Percentiles rank a stretch among this genome's conserved stretches.
phyloP scores from a whole-genome alignment of 2,888 invertebrate genomes.

The Icerya purchasi region DNA sequence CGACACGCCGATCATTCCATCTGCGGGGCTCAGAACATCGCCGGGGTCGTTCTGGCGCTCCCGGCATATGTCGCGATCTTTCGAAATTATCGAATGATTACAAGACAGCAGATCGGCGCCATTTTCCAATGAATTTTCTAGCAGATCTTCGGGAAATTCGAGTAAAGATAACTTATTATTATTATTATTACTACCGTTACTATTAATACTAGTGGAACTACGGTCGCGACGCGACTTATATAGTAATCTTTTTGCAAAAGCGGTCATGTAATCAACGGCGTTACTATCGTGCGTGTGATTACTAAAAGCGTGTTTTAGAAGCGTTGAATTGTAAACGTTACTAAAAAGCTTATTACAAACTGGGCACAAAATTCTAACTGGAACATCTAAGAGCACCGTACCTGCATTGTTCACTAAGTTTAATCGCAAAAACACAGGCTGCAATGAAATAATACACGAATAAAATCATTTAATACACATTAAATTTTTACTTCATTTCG shows the following conservation, averaged over 20 bases:
- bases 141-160: background rate
- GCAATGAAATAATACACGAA: conserved; percentile 25
- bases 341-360: conserved; percentile 10
- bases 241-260: too few species aligned
- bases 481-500: background rate
- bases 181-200: too few species aligned
- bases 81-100: background rate
- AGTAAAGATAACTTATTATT: background rate
- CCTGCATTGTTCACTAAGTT: conserved; percentile 51
- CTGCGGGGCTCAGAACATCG: background rate
- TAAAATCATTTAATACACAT: background rate
- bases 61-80: too few species aligned
- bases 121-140: background rate
- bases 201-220: too few species aligned
- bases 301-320: too few species aligned
- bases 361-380: conserved; percentile 9
- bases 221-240: too few species aligned
- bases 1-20: background rate
- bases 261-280: too few species aligned
- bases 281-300: too few species aligned
- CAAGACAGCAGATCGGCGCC: background rate
- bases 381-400: conserved; percentile 29
- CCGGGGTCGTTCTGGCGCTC: too few species aligned
- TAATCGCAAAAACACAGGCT: conserved; percentile 61
- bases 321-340: too few species aligned